Conservation (phyloP, 2,797 vertebrate species). For the Astyanax mexicanus region DNA sequence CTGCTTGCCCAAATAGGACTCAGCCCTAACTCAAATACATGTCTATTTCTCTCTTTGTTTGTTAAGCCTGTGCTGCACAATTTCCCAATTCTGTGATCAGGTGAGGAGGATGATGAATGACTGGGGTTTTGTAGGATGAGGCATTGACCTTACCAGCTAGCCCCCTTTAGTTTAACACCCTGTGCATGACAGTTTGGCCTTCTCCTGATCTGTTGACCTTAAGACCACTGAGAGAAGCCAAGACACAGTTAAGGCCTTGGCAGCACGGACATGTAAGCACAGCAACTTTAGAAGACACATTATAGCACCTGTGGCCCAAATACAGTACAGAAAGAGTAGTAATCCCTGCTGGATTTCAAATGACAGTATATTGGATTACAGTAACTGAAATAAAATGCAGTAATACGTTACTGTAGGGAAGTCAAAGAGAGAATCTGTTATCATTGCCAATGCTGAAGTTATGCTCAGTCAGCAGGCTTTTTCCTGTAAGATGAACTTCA, state of each 20-base stretch:
- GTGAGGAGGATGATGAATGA: background rate
- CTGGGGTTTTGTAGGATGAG: slow-evolving; percentile 15
- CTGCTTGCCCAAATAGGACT: background rate
- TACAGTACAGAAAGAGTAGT: background rate
- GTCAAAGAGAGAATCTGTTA: background rate
- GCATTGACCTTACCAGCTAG: slow-evolving; percentile 1
- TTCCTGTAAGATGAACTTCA: no score
- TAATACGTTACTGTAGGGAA: background rate
- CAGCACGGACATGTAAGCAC: slow-evolving; percentile 33
- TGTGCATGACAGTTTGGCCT: slow-evolving; percentile 27
- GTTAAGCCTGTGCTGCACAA: background rate
- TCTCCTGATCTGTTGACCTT: slow-evolving; percentile 54
- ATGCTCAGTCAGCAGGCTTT: no score
- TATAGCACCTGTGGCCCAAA: background rate
- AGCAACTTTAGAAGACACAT: slow-evolving; percentile 23
- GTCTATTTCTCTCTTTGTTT: background rate
- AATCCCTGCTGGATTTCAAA: background rate
- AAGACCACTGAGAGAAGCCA: slow-evolving; percentile 31
- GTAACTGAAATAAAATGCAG: background rate
- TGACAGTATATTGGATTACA: background rate
- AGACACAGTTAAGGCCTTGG: slow-evolving; percentile 19
- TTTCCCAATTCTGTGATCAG: background rate
- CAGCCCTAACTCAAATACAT: background rate
- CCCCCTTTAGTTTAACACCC: slow-evolving; percentile 22
- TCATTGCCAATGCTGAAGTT: background rate